These are phyloP conservation scores for Virgularia gustaviana DNA, from an alignment of 92 coral and sea anemone species.

Conservation along the genomic window DNA sequence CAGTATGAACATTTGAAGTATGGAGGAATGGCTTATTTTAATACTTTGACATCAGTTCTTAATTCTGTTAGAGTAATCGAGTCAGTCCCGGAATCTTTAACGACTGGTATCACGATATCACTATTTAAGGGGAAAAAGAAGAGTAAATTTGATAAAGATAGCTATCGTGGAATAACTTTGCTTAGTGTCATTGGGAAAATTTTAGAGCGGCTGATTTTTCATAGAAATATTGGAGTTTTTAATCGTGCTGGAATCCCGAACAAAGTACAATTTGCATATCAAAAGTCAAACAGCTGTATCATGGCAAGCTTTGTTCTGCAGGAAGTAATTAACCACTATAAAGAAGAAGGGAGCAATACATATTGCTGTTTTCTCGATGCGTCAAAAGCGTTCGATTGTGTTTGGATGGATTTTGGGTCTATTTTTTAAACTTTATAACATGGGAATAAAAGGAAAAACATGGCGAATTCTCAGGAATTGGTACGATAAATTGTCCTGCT, in stretches of 20 bases:
- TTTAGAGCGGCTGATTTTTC: not conserved
- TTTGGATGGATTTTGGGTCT: not conserved
- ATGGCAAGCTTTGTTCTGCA: not conserved
- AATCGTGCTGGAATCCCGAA: not conserved
- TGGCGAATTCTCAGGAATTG: not conserved
- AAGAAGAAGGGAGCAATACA: not conserved
- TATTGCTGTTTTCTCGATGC: not conserved
- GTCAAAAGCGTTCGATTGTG: not conserved
- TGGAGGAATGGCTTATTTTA: not conserved
- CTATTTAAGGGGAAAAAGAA: not conserved
- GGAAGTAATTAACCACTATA: not conserved
- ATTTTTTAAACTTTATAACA: not conserved
- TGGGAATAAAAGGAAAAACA: not conserved
- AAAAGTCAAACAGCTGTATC: not conserved
- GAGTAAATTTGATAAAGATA: no score
- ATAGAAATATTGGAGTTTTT: not conserved
- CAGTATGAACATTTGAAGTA: not conserved
- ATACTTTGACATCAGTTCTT: not conserved
- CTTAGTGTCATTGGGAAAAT: not conserved
- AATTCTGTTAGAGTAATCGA: not conserved
- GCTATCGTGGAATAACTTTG: no score
- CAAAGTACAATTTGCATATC: not conserved
- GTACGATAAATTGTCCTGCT: not conserved
- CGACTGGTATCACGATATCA: not conserved
- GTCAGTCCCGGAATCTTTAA: not conserved